These are phyloP conservation scores for Reticulitermes lucifugus DNA, from an alignment of 2,888 invertebrate genomes.

Conservation along the genomic window DNA sequence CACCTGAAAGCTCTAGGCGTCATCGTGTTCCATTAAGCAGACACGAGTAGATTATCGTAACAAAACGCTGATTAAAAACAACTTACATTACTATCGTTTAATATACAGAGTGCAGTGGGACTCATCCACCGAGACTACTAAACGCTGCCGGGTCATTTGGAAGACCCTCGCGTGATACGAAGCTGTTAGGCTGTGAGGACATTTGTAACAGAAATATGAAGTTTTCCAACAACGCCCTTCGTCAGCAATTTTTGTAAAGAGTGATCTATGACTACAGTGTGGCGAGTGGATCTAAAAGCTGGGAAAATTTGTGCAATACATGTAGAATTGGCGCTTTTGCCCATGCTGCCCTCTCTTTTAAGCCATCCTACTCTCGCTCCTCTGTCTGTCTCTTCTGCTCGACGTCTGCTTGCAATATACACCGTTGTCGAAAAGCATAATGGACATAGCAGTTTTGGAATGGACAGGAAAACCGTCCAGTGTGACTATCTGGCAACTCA, in stretches of 20 bases:
- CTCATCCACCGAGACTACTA: neutral
- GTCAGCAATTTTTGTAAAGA: neutral
- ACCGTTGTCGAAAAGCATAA: no score
- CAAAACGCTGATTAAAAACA: constrained; percentile 20
- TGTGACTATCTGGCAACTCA: no score
- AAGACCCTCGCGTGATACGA: neutral
- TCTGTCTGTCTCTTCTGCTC: no score
- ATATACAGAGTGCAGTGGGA: neutral
- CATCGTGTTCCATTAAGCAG: neutral
- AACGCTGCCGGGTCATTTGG: neutral
- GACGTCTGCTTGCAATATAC: no score
- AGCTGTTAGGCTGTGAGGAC: neutral
- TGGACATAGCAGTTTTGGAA: no score
- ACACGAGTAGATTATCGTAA: neutral
- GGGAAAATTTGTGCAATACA: no score
- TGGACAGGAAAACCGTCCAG: no score
- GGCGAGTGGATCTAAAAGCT: no score
- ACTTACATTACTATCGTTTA: neutral
- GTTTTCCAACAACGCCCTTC: constrained; percentile 14
- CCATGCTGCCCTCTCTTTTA: no score
- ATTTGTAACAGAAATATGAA: neutral
- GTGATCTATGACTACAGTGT: neutral
- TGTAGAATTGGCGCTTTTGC: no score
- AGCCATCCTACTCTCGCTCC: no score
- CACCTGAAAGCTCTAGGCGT: neutral